A percentile compares a stretch with the other conserved stretches of the same genome.
phyloP scores from a whole-genome alignment of 2,888 invertebrate genomes.

The Philereme vetulata region DNA sequence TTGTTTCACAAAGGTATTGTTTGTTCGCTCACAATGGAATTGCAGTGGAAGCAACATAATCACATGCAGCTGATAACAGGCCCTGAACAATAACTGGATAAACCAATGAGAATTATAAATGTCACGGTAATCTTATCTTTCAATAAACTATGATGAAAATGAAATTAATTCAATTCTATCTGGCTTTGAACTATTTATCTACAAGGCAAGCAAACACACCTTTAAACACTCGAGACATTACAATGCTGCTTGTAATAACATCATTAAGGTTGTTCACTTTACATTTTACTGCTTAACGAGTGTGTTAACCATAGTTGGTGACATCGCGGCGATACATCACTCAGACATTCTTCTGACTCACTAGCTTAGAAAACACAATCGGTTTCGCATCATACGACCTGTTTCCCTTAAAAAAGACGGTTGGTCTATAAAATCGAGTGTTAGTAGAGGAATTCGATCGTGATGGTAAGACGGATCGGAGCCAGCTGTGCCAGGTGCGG shows the following conservation, averaged over 20 bases:
- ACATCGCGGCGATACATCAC: constrained; percentile 35
- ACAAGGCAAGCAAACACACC: constrained; percentile 14
- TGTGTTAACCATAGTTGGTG: constrained; percentile 37
- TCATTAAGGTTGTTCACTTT: constrained; percentile 30
- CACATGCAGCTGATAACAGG: constrained; percentile 16
- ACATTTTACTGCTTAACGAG: constrained; percentile 35
- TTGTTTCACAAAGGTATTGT: constrained; percentile 22
- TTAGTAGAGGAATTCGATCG: constrained; percentile 35
- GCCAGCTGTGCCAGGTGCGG: constrained; percentile 47
- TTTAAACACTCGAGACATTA: constrained; percentile 13
- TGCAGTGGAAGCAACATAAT: constrained; percentile 21
- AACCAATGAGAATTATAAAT: background rate
- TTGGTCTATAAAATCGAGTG: constrained; percentile 24
- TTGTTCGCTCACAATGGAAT: constrained; percentile 17
- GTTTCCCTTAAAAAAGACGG: constrained; percentile 44
- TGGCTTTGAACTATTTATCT: constrained; percentile 14
- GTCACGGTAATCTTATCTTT: background rate
- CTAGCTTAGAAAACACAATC: constrained; percentile 42
- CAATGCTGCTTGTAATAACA: constrained; percentile 25
- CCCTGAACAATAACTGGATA: background rate
- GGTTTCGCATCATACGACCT: constrained; percentile 36
- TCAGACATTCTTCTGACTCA: constrained; percentile 43
- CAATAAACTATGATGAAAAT: background rate
- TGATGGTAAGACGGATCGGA: constrained; percentile 39
- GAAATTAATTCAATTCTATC: background rate